These are phyloP conservation scores for Bradypodion ventrale DNA, from an alignment of 2,797 vertebrate genomes.

Conservation along the genomic window DNA sequence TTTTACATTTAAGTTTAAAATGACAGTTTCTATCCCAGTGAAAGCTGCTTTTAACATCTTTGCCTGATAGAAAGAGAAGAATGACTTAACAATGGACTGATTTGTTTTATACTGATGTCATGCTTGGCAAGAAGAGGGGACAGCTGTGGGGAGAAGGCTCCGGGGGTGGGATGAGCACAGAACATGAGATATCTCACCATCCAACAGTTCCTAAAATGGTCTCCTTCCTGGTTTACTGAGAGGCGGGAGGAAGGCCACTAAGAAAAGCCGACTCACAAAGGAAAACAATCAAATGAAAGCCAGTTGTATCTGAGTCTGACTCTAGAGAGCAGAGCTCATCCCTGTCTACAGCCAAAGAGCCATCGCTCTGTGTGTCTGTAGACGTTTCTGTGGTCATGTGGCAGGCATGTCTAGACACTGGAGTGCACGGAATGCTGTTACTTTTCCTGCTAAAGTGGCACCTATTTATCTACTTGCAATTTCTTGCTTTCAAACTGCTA, in stretches of 20 bases:
- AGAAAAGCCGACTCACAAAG: constrained; percentile 6
- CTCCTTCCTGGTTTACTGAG: not conserved
- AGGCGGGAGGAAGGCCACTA: not conserved
- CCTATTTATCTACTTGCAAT: too few species aligned
- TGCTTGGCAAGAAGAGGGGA: not conserved
- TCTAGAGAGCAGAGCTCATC: too few species aligned
- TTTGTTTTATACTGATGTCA: constrained; percentile 34
- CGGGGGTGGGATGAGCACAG: not conserved
- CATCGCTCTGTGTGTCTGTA: too few species aligned
- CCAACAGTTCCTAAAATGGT: not conserved
- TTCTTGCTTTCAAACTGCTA: too few species aligned
- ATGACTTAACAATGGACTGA: not conserved
- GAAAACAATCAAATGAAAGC: too few species aligned
- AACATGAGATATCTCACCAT: not conserved
- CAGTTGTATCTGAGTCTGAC: too few species aligned
- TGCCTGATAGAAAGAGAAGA: constrained; percentile 2
- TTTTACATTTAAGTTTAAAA: too few species aligned
- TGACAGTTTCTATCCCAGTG: not conserved
- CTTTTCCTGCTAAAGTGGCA: too few species aligned
- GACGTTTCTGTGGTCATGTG: too few species aligned
- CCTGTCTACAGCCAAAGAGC: too few species aligned
- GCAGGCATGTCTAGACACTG: too few species aligned
- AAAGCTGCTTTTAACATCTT: not conserved
- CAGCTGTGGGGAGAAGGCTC: not conserved
- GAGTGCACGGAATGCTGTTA: too few species aligned